Conservation (phyloP, 2,113 vertebrate species). For the Syngnathus floridae region DNA sequence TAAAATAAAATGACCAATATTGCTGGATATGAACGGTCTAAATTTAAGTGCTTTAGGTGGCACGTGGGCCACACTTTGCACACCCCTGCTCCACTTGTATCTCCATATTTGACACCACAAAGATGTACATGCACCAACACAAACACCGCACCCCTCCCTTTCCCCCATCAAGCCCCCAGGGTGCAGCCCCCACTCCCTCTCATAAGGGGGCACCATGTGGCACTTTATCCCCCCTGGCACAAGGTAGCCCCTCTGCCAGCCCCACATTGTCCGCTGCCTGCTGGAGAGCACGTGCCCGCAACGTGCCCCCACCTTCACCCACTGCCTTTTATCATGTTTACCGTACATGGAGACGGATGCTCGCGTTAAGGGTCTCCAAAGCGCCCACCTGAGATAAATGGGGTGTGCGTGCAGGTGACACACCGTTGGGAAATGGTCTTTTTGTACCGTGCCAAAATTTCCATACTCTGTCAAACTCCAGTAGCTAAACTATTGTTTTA, state of each 20-base stretch:
- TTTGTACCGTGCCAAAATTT: slow-evolving; percentile 44
- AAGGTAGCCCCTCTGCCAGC: slow-evolving; percentile 62
- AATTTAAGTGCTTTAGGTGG: neutral
- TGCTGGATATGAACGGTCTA: too few species aligned
- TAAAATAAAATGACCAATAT: too few species aligned
- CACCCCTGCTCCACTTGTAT: slow-evolving; percentile 25
- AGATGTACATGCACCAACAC: slow-evolving; percentile 22
- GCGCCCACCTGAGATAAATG: slow-evolving; percentile 58
- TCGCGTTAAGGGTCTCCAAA: slow-evolving; percentile 43
- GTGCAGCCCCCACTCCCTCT: slow-evolving; percentile 59
- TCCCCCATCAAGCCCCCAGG: slow-evolving; percentile 48
- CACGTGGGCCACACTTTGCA: neutral
- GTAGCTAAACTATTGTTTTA: slow-evolving; percentile 32
- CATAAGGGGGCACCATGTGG: slow-evolving; percentile 73
- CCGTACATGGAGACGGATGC: slow-evolving; percentile 50
- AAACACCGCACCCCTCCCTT: slow-evolving; percentile 47
- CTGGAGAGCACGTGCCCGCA: slow-evolving; percentile 59
- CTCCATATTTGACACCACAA: slow-evolving; percentile 48
- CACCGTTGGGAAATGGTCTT: slow-evolving; percentile 48
- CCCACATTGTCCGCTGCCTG: slow-evolving; percentile 69
- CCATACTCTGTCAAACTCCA: slow-evolving; percentile 12
- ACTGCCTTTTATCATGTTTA: slow-evolving; percentile 41
- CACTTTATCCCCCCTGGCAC: slow-evolving; percentile 73
- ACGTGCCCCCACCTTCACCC: slow-evolving; percentile 13
- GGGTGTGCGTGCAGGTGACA: slow-evolving; percentile 34